Conservation (phyloP, 2,113 vertebrate genomes). For the Orthonyx spaldingii region DNA sequence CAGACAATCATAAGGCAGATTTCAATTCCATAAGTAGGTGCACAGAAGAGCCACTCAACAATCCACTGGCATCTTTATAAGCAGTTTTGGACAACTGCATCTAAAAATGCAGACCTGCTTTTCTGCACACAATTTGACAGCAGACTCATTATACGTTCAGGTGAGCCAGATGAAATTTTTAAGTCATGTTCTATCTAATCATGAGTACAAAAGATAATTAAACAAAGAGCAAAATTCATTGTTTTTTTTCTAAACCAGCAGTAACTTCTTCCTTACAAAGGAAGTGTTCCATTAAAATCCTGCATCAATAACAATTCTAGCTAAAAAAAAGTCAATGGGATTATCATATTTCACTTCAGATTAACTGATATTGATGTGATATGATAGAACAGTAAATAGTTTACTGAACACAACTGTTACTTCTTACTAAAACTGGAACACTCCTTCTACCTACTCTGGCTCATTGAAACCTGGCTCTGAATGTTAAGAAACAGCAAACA, state of each 20-base stretch:
- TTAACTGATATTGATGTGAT: not conserved
- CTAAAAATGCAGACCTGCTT: not conserved
- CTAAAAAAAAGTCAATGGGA: not conserved
- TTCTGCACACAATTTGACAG: not conserved
- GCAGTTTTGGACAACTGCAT: not conserved
- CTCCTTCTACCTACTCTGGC: not conserved
- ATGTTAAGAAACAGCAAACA: not conserved
- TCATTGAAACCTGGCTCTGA: not conserved
- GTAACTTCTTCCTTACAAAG: not conserved
- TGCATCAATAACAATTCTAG: not conserved
- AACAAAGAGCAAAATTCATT: not conserved
- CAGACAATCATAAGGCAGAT: not conserved
- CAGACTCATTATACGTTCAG: not conserved
- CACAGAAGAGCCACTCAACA: not conserved
- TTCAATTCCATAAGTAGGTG: not conserved
- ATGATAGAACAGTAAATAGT: not conserved
- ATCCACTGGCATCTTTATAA: not conserved
- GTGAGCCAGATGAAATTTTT: not conserved
- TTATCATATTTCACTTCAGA: not conserved
- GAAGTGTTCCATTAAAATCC: not conserved
- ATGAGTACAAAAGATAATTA: not conserved
- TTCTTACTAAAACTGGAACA: not conserved
- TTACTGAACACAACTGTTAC: not conserved
- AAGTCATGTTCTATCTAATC: not conserved
- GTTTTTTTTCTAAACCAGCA: not conserved